Base-by-base conservation (phyloP, 2,888 invertebrate genomes). In the Diplazon laetatorius region DNA sequence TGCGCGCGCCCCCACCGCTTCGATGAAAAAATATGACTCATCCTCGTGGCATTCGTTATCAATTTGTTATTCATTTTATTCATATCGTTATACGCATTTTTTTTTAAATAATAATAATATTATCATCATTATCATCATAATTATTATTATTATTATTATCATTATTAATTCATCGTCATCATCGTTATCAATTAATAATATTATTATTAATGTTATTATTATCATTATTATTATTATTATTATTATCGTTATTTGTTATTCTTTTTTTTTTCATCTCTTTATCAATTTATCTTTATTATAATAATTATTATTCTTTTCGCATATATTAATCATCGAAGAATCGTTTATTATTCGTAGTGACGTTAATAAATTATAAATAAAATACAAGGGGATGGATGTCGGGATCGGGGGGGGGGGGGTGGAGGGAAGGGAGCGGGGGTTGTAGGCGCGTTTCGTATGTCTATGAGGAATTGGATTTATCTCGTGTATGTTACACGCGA, bases 161-260 rank as follows among this genome's bases (percentile, higher is more conserved):
- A 85, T 82, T 65, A 81, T 84, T 85, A 83, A 84, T 85, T 84
- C 85, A 84, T 83, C 83, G 82, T 30, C 30, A 30, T 30, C 30
- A 6, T 30, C 6, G 83, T 85, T 83, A 82, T 85, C 86, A 86
- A 85, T 84, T 84, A 39, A 83, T 87, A 86, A 84, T 85, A 85
- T 85, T 85, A 84, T 83, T 83, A 82, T 82, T 63, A 72, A 80
- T 75, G 82, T 85, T 73, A 48, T 57, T 42, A 83, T 84, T 85
- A 85, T 85, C 85, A 84, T 83, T 83, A 82, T 85, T 85, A 85
- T 83, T 84, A 83, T 84, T 85, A 85, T 85, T 85, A 84, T 83
- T 83, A 82, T 85, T 85, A 85, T 83, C 82, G 80, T 85, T 73
- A 48, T 57, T 42, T 52, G 57, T 76, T 74, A 35, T 71, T 71